phyloP scores from a whole-genome alignment of 2,113 vertebrate genomes.

The Nothobranchius kuhntae region DNA sequence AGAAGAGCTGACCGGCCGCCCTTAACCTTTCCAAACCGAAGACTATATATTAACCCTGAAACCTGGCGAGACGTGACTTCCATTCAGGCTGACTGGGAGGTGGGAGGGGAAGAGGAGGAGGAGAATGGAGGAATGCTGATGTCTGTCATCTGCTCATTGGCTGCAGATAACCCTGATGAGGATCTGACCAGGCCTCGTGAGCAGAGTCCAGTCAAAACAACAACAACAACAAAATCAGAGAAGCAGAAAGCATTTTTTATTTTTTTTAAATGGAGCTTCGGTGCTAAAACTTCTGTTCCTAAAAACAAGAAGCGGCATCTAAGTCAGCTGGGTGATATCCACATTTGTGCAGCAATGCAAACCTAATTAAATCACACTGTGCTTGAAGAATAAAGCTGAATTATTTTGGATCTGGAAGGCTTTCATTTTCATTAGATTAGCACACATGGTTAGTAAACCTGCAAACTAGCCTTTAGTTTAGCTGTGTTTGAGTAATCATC shows the following conservation, averaged over 20 bases:
- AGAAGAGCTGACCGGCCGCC: conserved; percentile 12
- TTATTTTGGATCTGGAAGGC: too few relatives aligned
- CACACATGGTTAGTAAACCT: not conserved
- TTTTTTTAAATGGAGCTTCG: not conserved
- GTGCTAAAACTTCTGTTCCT: not conserved
- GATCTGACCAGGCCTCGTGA: conserved; percentile 36
- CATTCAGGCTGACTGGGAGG: conserved; percentile 48
- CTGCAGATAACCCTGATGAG: conserved; percentile 58
- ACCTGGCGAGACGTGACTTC: conserved; percentile 56
- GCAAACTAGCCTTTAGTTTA: not conserved
- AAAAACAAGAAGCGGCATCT: conserved; percentile 4
- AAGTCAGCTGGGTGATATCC: conserved; percentile 1
- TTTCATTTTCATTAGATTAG: not conserved
- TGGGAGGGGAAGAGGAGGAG: conserved; percentile 39
- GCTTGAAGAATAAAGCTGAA: not conserved
- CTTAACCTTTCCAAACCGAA: conserved; percentile 56
- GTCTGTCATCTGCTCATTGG: conserved; percentile 55
- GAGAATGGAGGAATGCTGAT: conserved; percentile 35
- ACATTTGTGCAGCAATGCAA: not conserved
- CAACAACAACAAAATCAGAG: conserved; percentile 25
- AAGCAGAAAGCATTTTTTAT: not conserved
- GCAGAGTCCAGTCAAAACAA: conserved; percentile 27
- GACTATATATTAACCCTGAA: conserved; percentile 64
- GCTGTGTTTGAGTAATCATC: not conserved
- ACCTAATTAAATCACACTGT: not conserved